These are phyloP conservation scores for Varanus salvator DNA, from an alignment of 2,113 vertebrate species.

Conservation along the genomic window DNA sequence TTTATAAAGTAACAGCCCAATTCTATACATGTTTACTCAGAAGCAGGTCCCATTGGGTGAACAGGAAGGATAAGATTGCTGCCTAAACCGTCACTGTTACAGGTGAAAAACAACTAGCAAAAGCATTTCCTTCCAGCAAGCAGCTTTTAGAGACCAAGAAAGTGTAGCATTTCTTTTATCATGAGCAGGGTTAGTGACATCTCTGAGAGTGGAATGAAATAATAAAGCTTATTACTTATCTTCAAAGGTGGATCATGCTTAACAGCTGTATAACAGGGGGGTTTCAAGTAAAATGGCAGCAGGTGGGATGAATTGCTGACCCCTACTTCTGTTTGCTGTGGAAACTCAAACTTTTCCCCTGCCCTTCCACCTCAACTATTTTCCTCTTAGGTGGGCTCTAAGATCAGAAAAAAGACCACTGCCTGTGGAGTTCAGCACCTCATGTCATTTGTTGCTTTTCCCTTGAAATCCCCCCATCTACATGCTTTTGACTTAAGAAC, in stretches of 20 bases:
- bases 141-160: constrained; percentile 44
- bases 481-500: too few species aligned
- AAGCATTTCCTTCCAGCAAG: constrained; percentile 51
- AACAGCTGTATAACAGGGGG: not conserved
- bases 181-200: not conserved
- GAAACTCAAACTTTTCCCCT: not conserved
- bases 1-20: not conserved
- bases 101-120: constrained; percentile 53
- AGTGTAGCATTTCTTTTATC: constrained; percentile 51
- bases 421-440: not conserved
- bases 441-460: not conserved
- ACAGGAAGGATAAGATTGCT: not conserved
- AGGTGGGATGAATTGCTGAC: not conserved
- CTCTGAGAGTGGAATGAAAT: not conserved
- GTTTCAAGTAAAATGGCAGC: not conserved
- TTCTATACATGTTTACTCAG: not conserved
- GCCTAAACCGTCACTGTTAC: not conserved
- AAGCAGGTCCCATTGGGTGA: not conserved
- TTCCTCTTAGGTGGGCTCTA: not conserved
- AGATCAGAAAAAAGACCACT: not conserved
- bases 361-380: not conserved
- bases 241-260: not conserved
- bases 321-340: not conserved
- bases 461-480: not conserved
- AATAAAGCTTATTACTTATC: not conserved